These are phyloP conservation scores for mouse (Mus musculus) DNA, from an alignment of 2,113 vertebrate genomes.

Conservation along the genomic window DNA sequence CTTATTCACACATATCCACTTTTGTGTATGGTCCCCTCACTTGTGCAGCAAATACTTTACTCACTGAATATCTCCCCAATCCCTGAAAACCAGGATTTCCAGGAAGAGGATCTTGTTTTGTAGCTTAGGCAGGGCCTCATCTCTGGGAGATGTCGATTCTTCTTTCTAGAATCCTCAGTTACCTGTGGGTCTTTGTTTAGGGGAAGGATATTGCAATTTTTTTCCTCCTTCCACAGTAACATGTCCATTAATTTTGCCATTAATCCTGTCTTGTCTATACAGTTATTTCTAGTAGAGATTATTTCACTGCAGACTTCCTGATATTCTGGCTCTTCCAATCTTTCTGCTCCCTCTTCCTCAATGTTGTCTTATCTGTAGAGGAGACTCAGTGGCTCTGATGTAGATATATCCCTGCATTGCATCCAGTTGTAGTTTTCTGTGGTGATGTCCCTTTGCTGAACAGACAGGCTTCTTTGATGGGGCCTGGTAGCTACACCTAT, in stretches of 20 bases:
- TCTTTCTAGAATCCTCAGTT: neutral
- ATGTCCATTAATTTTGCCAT: neutral
- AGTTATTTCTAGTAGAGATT: neutral
- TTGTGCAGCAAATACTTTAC: no score
- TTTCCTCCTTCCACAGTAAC: neutral
- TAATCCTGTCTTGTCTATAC: neutral
- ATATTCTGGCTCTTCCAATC: neutral
- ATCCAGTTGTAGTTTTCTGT: neutral
- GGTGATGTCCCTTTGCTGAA: neutral
- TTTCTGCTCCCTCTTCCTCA: neutral
- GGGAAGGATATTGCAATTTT: no score
- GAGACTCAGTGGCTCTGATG: no score
- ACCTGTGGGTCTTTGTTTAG: neutral
- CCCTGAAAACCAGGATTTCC: no score
- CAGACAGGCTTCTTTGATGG: neutral
- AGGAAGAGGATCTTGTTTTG: no score
- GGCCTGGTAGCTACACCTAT: neutral
- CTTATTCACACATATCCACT: no score
- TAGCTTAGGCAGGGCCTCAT: neutral
- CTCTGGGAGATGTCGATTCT: neutral
- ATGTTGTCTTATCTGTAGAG: neutral
- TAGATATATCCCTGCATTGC: neutral
- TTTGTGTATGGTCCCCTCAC: no score
- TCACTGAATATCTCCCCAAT: no score
- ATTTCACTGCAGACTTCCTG: neutral